Conservation (phyloP, 2,888 invertebrate genomes). For the Archaeoteleia sp. region DNA sequence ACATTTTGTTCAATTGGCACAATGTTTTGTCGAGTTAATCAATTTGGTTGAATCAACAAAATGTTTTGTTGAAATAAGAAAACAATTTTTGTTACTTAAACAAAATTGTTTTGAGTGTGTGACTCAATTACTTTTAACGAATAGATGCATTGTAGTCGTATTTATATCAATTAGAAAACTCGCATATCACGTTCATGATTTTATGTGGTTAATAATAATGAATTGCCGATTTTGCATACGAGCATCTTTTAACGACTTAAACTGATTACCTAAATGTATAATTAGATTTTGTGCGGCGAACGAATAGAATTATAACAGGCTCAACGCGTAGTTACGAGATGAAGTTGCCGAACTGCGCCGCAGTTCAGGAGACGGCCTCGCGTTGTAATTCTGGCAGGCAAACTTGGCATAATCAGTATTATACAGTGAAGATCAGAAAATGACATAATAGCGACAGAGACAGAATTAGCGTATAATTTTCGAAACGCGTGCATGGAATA, state of each 20-base stretch:
- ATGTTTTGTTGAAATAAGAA: too few relatives aligned
- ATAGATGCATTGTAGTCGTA: too few relatives aligned
- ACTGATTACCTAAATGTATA: slow-evolving; percentile 41
- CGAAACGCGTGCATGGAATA: slow-evolving; percentile 48
- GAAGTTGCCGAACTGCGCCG: slow-evolving; percentile 30
- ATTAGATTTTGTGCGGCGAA: slow-evolving; percentile 29
- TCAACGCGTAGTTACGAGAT: slow-evolving; percentile 33
- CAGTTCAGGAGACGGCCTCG: slow-evolving; percentile 26
- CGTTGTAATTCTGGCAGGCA: slow-evolving; percentile 48
- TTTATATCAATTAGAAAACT: too few relatives aligned
- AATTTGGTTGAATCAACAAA: too few relatives aligned
- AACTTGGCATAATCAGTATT: slow-evolving; percentile 61
- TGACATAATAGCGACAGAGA: slow-evolving; percentile 48
- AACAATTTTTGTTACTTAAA: too few relatives aligned
- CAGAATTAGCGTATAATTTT: slow-evolving; percentile 60
- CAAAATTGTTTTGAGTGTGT: too few relatives aligned
- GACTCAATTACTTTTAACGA: too few relatives aligned
- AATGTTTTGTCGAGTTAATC: too few relatives aligned
- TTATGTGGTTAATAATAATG: slow-evolving; percentile 17
- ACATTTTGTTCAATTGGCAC: too few relatives aligned
- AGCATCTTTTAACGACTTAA: slow-evolving; percentile 36
- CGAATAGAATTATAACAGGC: slow-evolving; percentile 40
- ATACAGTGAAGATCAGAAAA: slow-evolving; percentile 59
- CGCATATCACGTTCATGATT: too few relatives aligned
- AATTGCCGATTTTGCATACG: slow-evolving; percentile 26